Base-by-base conservation (phyloP, 2,113 vertebrate species). In the Syngnathus scovelli region DNA sequence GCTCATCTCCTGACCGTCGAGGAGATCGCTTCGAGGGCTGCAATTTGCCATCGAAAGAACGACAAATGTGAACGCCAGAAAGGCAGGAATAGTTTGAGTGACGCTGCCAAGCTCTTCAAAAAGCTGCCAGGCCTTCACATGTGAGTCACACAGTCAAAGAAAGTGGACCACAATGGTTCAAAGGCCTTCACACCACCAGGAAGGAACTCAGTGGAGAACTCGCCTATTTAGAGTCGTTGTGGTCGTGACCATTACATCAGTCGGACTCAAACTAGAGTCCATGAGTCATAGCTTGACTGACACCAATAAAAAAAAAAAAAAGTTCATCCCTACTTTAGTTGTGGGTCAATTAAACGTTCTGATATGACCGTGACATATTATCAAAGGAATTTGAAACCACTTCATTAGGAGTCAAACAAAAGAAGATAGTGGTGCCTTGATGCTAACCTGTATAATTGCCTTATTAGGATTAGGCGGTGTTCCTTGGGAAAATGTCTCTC, bases 1-100 rank as follows among this genome's bases (percentile, higher is more conserved):
- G 52, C 80, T 93, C 81, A 88, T 89, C 71, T 96, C 94, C 85
- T 98, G 95, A 98, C 94, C 91, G 74, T 74, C 77, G 15, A 15
- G 44, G 13, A 15, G 15, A 16, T 48, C 13, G 15, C 4, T 16
- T 11, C 41, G 41, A 48, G 44, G 44, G 44, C 4, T 48, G 44
- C 1, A 48, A 48, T 18, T 16, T 72, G 82, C 80, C 80, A 78
- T 15, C 68, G 77, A 78, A 61, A 71, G 68, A 66, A 65, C 52
- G 55, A 38, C 21, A 64, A 67, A 76, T 11, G 73, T 19, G 49
- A 6, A n/a, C 49, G 1, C 7, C 18, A n/a, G 49, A 51, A 1
- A 51, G 6, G 49, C 77, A 69, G 63, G 74, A 43, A 36, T 74
- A 64, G 58, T 72, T 23, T 65, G 15, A 80, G 56, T 19, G 36